Base-by-base conservation (phyloP, 2,888 invertebrate genomes). In the Caenorhabditis afra region DNA sequence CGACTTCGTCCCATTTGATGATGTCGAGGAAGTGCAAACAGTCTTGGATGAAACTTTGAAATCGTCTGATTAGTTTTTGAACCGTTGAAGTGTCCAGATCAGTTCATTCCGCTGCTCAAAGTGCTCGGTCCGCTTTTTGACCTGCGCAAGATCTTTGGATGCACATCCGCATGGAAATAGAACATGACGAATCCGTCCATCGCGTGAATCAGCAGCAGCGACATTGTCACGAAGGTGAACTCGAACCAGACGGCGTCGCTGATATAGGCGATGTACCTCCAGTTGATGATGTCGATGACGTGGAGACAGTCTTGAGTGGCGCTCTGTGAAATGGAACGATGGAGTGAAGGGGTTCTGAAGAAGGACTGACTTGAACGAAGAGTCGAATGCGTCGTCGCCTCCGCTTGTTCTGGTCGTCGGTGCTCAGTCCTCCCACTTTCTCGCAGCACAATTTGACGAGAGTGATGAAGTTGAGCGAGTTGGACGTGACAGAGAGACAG, bases 181-280 rank as follows among this genome's bases (percentile, higher is more conserved):
- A 64, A 64, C 52, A 64, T 64, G 10, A 64, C 52, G 29, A 64
- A 45, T 14, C 65, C 65, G 41, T 65, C 65, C 14, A 53, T 18
- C 12, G 65, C 65, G 44, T 65, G 44, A 7, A 65, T 65, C 3
- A 22, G 10, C 11, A 53, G 29, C 0, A 65, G 53, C 2, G 53
- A 53, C 39, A 53, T 44, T 22, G 65, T 53, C n/a, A 65, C 52
- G 39, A 65, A 65, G 52, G 53, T 23, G 35, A 65, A 65, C 20
- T 53, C 39, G 44, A 52, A 65, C 53, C 53, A 65, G 16, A 22
- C 8, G 16, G 14, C 65, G 5, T 37, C 11, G 10, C 16, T 29
- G 29, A 14, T n/a, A 10, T 53, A 16, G n/a, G 20, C 49, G 5
- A 53, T 52, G 37, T 22, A 41, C 11, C 14, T 41, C 29, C 53